phyloP scores from a whole-genome alignment of 2,888 invertebrate species.

The Parochlus steinenii region DNA sequence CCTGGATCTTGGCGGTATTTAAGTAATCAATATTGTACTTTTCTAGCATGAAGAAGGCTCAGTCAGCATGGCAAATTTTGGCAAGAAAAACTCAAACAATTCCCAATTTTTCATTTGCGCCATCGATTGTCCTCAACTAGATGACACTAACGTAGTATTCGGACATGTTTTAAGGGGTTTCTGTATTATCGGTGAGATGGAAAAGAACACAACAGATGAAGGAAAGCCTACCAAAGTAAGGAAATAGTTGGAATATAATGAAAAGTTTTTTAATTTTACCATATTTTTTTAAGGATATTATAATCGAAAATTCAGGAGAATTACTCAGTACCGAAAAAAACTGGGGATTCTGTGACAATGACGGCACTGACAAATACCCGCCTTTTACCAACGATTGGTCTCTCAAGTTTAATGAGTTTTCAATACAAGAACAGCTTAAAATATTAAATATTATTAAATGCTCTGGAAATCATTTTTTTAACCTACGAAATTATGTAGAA shows the following conservation, averaged over 20 bases:
- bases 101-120: constrained; percentile 90
- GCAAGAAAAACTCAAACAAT: constrained; percentile 63
- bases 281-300: constrained; percentile 36
- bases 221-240: constrained; percentile 43
- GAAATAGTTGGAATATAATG: constrained; percentile 13
- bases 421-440: constrained; percentile 32
- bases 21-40: constrained; percentile 10
- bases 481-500: constrained; percentile 37
- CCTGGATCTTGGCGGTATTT: not conserved
- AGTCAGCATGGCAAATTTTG: constrained; percentile 69
- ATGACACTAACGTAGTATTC: constrained; percentile 67
- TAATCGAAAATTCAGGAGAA: constrained; percentile 61
- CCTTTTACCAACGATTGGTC: constrained; percentile 64
- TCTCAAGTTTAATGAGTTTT: constrained; percentile 16
- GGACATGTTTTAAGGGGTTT: constrained; percentile 65
- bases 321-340: constrained; percentile 35
- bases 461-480: constrained; percentile 55
- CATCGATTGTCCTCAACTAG: constrained; percentile 56
- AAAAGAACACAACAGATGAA: constrained; percentile 38
- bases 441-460: constrained; percentile 45
- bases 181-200: constrained; percentile 53
- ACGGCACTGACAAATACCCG: constrained; percentile 58
- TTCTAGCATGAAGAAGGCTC: constrained; percentile 45
- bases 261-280: constrained; percentile 7
- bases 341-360: constrained; percentile 50